Conservation (phyloP, 1,140 invertebrate genomes). For the roundworm (Caenorhabditis elegans) region DNA sequence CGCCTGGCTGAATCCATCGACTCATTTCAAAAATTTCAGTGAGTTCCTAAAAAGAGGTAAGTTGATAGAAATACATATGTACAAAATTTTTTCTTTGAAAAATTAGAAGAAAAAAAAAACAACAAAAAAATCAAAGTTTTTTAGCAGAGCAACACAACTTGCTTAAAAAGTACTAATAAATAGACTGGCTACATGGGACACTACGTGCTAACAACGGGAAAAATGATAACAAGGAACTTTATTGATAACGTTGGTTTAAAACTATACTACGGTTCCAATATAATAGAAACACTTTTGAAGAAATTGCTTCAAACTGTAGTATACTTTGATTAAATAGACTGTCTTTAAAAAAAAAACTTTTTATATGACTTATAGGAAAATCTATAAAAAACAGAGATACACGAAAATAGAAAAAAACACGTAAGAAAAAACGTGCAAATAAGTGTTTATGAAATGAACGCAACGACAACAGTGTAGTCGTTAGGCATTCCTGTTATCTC, state of each 20-base stretch:
- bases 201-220: not conserved
- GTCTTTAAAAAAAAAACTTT: too few species aligned
- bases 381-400: too few species aligned
- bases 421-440: too few species aligned
- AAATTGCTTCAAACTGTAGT: not conserved
- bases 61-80: not conserved
- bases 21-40: not conserved
- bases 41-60: not conserved
- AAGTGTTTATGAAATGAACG: not conserved
- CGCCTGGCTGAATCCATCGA: constrained; percentile 15
- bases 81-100: not conserved
- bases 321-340: not conserved
- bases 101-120: not conserved
- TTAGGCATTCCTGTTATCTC: not conserved
- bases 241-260: not conserved
- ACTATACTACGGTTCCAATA: not conserved
- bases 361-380: too few species aligned
- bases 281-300: not conserved
- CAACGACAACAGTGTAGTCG: constrained; percentile 14
- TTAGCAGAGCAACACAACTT: too few species aligned
- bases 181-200: not conserved
- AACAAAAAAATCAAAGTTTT: too few species aligned
- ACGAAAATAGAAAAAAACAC: too few species aligned
- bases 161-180: constrained; percentile 33
- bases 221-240: not conserved